A percentile compares a stretch with the other conserved stretches of the same genome.
Conservation (phyloP, 2,113 vertebrate genomes). For the Nasalis larvatus region DNA sequence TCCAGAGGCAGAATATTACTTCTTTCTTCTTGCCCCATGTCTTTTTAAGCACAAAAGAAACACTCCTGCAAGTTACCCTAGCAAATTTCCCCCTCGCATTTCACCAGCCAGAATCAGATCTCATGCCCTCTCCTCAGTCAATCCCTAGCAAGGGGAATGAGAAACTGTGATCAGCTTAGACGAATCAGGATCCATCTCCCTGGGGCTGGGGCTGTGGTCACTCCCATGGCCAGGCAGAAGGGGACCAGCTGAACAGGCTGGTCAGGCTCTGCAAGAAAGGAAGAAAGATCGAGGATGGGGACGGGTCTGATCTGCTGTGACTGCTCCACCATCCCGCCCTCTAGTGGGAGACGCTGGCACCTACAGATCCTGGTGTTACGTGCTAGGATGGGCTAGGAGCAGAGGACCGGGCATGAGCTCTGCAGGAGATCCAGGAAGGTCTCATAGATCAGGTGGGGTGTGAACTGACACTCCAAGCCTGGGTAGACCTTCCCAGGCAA, state of each 20-base stretch:
- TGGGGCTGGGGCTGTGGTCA: neutral
- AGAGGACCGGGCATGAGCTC: neutral
- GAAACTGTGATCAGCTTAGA: neutral
- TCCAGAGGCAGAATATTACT: neutral
- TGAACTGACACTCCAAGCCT: neutral
- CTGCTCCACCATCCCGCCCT: neutral
- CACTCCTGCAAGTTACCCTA: neutral
- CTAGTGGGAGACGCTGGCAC: neutral
- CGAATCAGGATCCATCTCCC: too few relatives aligned
- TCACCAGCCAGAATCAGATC: neutral
- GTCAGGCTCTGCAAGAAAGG: neutral
- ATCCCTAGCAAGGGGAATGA: too few relatives aligned
- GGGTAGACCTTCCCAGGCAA: neutral
- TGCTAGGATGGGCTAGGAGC: neutral
- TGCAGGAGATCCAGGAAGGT: neutral
- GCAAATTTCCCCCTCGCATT: neutral
- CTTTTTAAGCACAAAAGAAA: neutral
- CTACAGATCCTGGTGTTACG: neutral
- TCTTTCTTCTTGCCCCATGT: neutral
- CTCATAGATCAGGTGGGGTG: neutral
- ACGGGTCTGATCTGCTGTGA: fast-evolving
- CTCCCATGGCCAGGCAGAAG: neutral
- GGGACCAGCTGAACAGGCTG: neutral
- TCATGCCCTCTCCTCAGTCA: neutral
- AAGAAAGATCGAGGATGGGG: neutral